Evolutionary conservation across 2,113 vertebrate species (phyloP).

Genomic region (Nannobrachium achirus): DNA sequence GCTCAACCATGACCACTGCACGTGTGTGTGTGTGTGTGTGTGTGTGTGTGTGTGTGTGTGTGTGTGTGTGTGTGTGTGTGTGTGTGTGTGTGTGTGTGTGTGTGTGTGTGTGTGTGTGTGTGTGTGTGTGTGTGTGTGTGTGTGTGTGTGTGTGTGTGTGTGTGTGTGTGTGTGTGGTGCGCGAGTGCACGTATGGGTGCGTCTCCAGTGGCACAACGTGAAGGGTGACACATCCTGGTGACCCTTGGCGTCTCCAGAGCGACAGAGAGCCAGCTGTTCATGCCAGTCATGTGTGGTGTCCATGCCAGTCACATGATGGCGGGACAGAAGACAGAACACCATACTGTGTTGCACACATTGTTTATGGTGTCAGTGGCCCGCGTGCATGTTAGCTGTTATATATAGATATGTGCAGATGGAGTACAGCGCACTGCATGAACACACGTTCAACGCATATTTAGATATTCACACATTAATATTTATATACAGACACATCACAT

Average conservation of each 20-base stretch:
- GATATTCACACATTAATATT: too few species aligned
- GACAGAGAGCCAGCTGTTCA: slow-evolving; percentile 68
- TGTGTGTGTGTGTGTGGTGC: not conserved
- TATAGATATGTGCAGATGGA: too few species aligned
- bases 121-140: slow-evolving; percentile 6
- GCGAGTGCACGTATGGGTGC: not conserved
- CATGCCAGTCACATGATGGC: slow-evolving; percentile 27
- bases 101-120: slow-evolving; percentile 17
- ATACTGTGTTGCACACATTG: too few species aligned
- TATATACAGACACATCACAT: not conserved
- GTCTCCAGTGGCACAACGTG: slow-evolving; percentile 49
- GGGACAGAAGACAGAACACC: too few species aligned
- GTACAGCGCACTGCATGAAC: too few species aligned
- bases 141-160: not conserved
- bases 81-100: not conserved
- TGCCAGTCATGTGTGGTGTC: slow-evolving; percentile 56
- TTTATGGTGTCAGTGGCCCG: too few species aligned
- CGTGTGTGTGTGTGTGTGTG: slow-evolving; percentile 22
- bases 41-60: not conserved
- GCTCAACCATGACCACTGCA: slow-evolving; percentile 63
- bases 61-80: slow-evolving; percentile 48
- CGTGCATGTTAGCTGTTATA: too few species aligned
- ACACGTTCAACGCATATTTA: too few species aligned
- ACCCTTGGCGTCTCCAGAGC: slow-evolving; percentile 62
- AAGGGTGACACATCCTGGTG: slow-evolving; percentile 67